These are phyloP conservation scores for Hyalella azteca DNA, from an alignment of 2,888 invertebrate species.

Conservation along the genomic window DNA sequence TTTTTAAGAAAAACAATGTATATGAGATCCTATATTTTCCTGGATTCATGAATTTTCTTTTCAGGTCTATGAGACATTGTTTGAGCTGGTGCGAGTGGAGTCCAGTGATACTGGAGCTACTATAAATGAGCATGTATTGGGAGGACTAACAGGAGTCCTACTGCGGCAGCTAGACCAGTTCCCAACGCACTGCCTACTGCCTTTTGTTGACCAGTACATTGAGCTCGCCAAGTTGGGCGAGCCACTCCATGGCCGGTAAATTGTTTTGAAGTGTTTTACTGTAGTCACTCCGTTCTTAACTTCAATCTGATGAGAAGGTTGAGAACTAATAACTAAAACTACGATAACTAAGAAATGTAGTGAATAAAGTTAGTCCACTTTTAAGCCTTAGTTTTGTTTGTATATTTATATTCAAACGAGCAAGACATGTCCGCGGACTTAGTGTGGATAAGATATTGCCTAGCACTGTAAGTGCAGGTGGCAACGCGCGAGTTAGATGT, in stretches of 20 bases:
- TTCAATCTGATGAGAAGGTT: too few relatives aligned
- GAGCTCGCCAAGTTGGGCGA: conserved; percentile 40
- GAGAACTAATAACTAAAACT: too few relatives aligned
- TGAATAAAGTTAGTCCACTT: too few relatives aligned
- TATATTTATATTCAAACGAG: too few relatives aligned
- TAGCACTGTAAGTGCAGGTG: too few relatives aligned
- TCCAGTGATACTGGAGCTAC: not conserved
- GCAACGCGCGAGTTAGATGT: too few relatives aligned
- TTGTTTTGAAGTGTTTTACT: too few relatives aligned
- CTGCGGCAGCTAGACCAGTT: conserved; percentile 47
- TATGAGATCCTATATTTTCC: not conserved
- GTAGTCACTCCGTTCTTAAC: too few relatives aligned
- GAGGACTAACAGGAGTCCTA: conserved; percentile 45
- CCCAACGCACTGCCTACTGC: conserved; percentile 40
- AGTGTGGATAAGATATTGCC: too few relatives aligned
- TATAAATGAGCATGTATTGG: conserved; percentile 17
- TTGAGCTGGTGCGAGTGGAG: conserved; percentile 38
- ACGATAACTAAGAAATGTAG: too few relatives aligned
- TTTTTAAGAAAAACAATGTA: not conserved
- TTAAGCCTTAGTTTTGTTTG: too few relatives aligned
- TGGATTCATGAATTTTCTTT: not conserved
- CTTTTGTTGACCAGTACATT: conserved; percentile 42
- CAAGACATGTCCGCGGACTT: too few relatives aligned
- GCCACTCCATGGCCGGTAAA: conserved; percentile 48
- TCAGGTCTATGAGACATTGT: conserved; percentile 44